Percentiles rank a stretch among this genome's conserved stretches.
Conservation (phyloP, 1,140 invertebrate genomes). For the Drosophila sproati region DNA sequence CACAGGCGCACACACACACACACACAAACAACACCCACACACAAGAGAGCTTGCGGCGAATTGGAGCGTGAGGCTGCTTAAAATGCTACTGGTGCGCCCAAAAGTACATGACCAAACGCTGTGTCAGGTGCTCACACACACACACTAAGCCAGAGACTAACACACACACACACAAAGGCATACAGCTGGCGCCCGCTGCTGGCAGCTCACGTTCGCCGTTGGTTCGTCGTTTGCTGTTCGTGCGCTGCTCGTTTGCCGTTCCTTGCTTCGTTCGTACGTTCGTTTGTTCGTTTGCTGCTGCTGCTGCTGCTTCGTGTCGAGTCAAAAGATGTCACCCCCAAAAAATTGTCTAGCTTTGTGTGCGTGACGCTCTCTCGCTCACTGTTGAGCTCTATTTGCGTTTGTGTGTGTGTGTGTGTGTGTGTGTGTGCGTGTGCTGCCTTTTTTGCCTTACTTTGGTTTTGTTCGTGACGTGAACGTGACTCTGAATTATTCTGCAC, state of each 20-base stretch:
- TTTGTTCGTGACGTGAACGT: conserved; percentile 84
- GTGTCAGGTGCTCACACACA: conserved; percentile 78
- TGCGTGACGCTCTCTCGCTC: conserved; percentile 40
- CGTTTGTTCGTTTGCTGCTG: conserved; percentile 29
- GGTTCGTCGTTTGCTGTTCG: conserved; percentile 27
- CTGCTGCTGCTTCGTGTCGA: conserved; percentile 57
- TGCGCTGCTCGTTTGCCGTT: conserved; percentile 19
- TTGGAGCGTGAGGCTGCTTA: conserved; percentile 84
- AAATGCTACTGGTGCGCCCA: conserved; percentile 83
- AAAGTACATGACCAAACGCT: conserved; percentile 75
- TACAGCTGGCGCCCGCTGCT: conserved; percentile 38
- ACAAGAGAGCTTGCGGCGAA: conserved; percentile 57
- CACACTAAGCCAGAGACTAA: conserved; percentile 8
- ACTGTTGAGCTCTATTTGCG: neutral
- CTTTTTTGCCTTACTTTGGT: conserved; percentile 81
- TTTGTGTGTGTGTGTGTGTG: conserved; percentile 2
- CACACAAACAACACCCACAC: conserved; percentile 37
- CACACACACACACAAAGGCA: conserved; percentile 13
- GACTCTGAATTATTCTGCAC: conserved; percentile 84
- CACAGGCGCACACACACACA: conserved; percentile 17
- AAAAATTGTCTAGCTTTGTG: conserved; percentile 59
- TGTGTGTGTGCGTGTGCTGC: conserved; percentile 47
- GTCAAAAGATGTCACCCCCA: conserved; percentile 80
- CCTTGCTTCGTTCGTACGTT: conserved; percentile 17
- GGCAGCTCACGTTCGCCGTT: conserved; percentile 42